Evolutionary conservation across 2,113 vertebrate species (phyloP).

Genomic region (Grammomys dolichurus): DNA sequence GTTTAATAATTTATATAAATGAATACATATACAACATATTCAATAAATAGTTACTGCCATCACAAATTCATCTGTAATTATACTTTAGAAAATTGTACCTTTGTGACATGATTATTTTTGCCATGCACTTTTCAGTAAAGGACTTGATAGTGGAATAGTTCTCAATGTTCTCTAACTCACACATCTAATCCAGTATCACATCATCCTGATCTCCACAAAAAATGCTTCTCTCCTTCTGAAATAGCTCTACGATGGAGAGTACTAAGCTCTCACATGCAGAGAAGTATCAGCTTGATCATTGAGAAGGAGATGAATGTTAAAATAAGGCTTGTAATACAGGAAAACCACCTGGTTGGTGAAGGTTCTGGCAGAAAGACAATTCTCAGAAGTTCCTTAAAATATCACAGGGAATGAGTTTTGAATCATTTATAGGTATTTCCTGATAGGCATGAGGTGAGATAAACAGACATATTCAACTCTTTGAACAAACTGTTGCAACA

Average conservation of each 20-base stretch:
- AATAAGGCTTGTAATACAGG: not conserved
- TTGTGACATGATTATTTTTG: not conserved
- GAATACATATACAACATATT: not conserved
- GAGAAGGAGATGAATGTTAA: constrained; percentile 46
- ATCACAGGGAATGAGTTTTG: not conserved
- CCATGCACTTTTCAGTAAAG: not conserved
- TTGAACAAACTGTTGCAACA: not conserved
- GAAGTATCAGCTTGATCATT: constrained; percentile 15
- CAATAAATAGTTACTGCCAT: not conserved
- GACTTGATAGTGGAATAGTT: not conserved
- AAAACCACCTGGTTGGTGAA: not conserved
- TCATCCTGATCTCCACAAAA: not conserved
- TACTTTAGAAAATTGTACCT: not conserved
- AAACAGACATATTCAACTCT: not conserved
- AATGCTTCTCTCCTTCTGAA: not conserved
- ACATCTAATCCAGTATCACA: not conserved
- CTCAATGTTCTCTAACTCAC: not conserved
- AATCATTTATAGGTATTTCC: not conserved
- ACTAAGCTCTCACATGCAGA: not conserved
- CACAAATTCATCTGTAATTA: not conserved
- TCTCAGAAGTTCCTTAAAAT: not conserved
- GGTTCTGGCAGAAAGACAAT: not conserved
- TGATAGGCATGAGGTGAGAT: not conserved
- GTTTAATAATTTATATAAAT: not conserved
- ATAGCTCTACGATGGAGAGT: not conserved